Evolutionary conservation across 2,888 invertebrate species (phyloP), one percentile per base, ranked within the genome.

Genomic region (Drosophila hawaiiensis): DNA sequence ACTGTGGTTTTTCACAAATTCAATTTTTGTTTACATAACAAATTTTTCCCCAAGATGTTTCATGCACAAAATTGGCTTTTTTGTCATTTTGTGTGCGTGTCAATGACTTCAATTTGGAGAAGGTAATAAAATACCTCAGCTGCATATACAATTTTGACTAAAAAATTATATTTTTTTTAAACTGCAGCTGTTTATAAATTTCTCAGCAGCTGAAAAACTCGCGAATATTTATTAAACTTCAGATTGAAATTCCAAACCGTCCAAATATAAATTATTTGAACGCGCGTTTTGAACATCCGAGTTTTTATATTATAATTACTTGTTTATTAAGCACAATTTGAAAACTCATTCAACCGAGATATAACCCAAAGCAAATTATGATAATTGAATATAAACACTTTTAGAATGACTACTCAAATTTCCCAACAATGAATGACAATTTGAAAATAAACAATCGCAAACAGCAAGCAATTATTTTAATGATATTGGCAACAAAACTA

Each of bases 351-450:
- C 12, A 25, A 31, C 12, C 5, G 28, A 39, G 0, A 14, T 54
- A 6, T 41, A 41, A 19, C 47, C 49, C 25, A n/a, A 43, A n/a
- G 9, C 12, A 47, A 56, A 53, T 53, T 47, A 29, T 22, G 33
- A 66, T 60, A 74, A 78, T 70, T 70, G n/a, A 49, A 55, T 56
- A 29, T 78, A 77, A 78, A 63, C 19, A 47, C 39, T 31, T 39
- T 56, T n/a, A 41, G 47, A 52, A 49, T 41, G 12, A 50, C 29
- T 25, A 25, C 37, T 25, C 14, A 33, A 29, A 41, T 54, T 52
- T 59, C n/a, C 41, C 55, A 63, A 49, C 35, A 6, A n/a, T 43
- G 52, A 47, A 25, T 63, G 68, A 66, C 58, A 66, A 43, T 58
- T 28, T 35, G 33, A 37, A 49, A 62, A 3, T 35, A 16, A 31